Evolutionary conservation across 2,113 vertebrate genomes (phyloP).

Genomic region (Tympanuchus pallidicinctus): DNA sequence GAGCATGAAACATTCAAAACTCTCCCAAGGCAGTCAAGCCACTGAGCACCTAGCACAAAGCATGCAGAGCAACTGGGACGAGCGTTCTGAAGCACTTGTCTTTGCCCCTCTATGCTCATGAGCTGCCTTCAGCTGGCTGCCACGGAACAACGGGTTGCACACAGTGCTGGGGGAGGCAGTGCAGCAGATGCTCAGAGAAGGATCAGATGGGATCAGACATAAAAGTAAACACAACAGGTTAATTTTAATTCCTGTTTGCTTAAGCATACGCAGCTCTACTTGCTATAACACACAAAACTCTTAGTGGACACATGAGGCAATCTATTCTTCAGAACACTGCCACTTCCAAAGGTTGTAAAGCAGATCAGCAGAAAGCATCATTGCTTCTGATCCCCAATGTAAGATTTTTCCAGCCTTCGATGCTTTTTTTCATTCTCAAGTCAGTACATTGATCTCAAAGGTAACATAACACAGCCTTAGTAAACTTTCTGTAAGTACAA

Average conservation of each 20-base stretch:
- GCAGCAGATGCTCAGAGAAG: neutral
- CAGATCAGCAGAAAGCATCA: neutral
- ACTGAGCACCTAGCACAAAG: neutral
- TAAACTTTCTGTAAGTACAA: neutral
- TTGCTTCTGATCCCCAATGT: neutral
- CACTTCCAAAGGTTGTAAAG: neutral
- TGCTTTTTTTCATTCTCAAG: neutral
- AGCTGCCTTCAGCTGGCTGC: neutral
- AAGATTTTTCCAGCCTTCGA: neutral
- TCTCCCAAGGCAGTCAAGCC: neutral
- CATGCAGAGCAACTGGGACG: neutral
- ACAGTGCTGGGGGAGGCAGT: neutral
- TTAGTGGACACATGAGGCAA: neutral
- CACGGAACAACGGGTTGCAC: rapidly evolving
- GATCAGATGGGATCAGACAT: neutral
- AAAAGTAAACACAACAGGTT: neutral
- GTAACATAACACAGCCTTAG: neutral
- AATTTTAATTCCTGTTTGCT: neutral
- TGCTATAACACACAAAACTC: neutral
- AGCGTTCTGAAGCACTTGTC: neutral
- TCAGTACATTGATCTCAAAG: neutral
- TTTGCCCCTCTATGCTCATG: neutral
- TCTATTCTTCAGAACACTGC: neutral
- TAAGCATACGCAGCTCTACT: neutral
- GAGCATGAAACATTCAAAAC: neutral